Base-by-base conservation (phyloP, 1,140 invertebrate genomes). In the Bombus soroeensis region DNA sequence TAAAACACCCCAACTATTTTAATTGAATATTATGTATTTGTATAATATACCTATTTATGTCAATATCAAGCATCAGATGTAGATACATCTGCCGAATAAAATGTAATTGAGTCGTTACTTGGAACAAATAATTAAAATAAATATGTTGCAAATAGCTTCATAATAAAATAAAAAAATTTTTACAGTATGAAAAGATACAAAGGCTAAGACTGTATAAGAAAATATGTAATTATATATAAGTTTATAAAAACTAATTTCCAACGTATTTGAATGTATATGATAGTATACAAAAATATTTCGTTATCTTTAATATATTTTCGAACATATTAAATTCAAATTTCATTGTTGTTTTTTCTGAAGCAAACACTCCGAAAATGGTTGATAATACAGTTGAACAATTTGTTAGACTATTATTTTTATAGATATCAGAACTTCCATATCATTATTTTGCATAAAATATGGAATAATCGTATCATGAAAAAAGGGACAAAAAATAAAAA, bases 31-130 rank as follows among this genome's bases (percentile, higher is more conserved):
- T n/a, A 43, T 32, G 15, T 32, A 73, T 73, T 47, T 73, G 37
- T 47, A n/a, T 32, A 47, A 32, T 73, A 32, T 62, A 53, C 37
- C 32, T 71, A 53, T 62, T 37, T 62, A 34, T 43, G n/a, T 32
- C 25, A 83, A 83, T 83, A 37, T 22, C 59, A 76, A 66, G 72
- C 81, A 83, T 83, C 81, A 83, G 81, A 66, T 76, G 41, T 34
- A 66, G 53, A 41, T 15, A n/a, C 41, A 47, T 37, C 10, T 47
- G 25, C 43, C 53, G 28, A 3, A 43, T 76, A 53, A 76, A 76
- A 47, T 39, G 41, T 74, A 53, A 68, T 10, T 32, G n/a, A 83
- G 9, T 43, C 25, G 10, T 75, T 76, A n/a, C 6, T 25, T 43
- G 25, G 13, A 41, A 57, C 18, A 72, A 81, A 32, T 37, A 81